Base-by-base conservation (phyloP, 2,888 invertebrate species). In the Plagodis dolabraria region DNA sequence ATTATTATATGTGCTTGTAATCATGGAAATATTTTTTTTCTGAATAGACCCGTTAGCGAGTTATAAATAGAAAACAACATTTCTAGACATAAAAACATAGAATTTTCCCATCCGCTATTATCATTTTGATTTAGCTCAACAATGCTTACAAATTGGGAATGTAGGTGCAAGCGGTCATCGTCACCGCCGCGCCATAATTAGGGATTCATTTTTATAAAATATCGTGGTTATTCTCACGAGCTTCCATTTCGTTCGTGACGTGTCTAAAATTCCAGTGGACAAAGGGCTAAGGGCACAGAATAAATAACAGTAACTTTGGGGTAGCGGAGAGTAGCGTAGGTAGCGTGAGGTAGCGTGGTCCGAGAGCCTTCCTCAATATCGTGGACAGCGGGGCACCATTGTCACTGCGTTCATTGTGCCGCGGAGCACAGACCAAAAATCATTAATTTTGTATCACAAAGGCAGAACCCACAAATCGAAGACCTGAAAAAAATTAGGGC, bases 401-500 rank as follows among this genome's bases (percentile, higher is more conserved):
- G 92, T 92, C 88, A 86, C 83, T 85, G 76, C 57, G 50, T 50
- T 85, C 79, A 85, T 92, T 91, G 90, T 92, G 68, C 79, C 72
- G 80, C 83, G 79, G 79, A 84, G 86, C 85, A 83, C 88, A 89
- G 90, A 87, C 91, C 87, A 87, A 88, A 91, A 92, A 91, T 92
- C 92, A 92, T 92, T 92, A 92, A 92, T 92, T 92, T 89, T 87
- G 81, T 86, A 90, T 83, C 90, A 91, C 92, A 92, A 92, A 90
- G 91, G 88, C 79, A 83, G 91, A 89, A 90, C 91, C 87, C 92
- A 92, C 92, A 90, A 89, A 90, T 90, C 87, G 89, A 89, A 84
- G 77, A 75, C 68, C 83, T 86, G 86, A 79, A 87, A 89, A 89
- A 91, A 89, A 86, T 84, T 85, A 84, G 83, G 82, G 76, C 70